phyloP scores from a whole-genome alignment of 1,140 invertebrate species.

The Trachymyrmex cornetzi region DNA sequence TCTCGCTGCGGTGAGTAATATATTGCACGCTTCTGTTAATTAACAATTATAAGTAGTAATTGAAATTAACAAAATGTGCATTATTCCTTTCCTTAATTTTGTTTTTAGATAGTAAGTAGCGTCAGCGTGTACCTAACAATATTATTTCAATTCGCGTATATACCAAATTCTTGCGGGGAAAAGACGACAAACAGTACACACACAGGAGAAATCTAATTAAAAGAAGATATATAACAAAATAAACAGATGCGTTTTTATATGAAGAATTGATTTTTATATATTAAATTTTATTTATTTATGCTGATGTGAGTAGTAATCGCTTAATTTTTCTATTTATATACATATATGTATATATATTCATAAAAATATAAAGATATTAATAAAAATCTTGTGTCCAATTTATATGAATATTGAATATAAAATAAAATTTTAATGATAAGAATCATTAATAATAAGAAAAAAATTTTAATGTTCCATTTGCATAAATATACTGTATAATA shows the following conservation, averaged over 20 bases:
- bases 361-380: no score
- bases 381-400: no score
- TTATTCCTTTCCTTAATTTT: neutral
- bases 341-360: no score
- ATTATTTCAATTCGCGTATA: neutral
- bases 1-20: slow-evolving; percentile 67
- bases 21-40: neutral
- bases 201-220: neutral
- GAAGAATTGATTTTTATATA: neutral
- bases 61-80: neutral
- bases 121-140: neutral
- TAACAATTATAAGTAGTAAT: no score
- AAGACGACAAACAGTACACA: neutral
- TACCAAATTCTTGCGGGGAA: neutral
- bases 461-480: no score
- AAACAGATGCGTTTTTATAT: neutral
- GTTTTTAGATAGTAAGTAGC: neutral
- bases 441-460: no score
- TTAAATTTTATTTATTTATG: no score
- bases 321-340: no score
- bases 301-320: no score
- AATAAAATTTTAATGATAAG: no score
- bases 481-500: no score
- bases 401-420: no score
- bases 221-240: neutral